Conservation (phyloP, 2,797 vertebrate genomes). For the Schizopygopsis malacanthus region DNA sequence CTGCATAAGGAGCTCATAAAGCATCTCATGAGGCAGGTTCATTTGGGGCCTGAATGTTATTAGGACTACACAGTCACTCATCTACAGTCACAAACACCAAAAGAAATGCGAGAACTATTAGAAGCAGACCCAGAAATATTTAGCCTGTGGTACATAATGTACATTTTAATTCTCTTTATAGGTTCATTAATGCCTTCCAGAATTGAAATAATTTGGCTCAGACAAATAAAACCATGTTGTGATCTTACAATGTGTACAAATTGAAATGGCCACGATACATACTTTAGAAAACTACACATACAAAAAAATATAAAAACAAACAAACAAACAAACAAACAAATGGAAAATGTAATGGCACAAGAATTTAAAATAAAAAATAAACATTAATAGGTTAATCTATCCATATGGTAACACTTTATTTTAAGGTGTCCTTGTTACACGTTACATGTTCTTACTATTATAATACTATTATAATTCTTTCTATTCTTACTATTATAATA, state of each 20-base stretch:
- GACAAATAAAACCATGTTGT: neutral
- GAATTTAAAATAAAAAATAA: neutral
- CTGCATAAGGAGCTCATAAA: conserved; percentile 40
- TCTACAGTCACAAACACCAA: conserved; percentile 42
- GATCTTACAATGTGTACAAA: neutral
- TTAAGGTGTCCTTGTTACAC: too few relatives aligned
- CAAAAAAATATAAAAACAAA: neutral
- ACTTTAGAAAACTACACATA: neutral
- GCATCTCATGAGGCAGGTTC: conserved; percentile 40
- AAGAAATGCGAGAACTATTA: conserved; percentile 30
- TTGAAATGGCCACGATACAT: neutral
- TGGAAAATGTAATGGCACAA: too few relatives aligned
- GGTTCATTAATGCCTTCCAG: conserved; percentile 13
- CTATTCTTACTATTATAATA: too few relatives aligned
- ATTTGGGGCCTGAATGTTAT: conserved; percentile 43
- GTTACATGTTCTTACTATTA: too few relatives aligned
- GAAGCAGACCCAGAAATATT: conserved; percentile 30
- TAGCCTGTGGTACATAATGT: conserved; percentile 14
- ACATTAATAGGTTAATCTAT: neutral
- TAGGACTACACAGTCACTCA: conserved; percentile 32
- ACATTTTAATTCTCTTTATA: neutral
- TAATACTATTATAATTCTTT: too few relatives aligned
- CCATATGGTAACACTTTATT: too few relatives aligned
- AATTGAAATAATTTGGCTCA: conserved; percentile 1
- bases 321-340: neutral